A percentile compares a stretch with the other conserved stretches of the same genome.
phyloP scores from a whole-genome alignment of 1,140 invertebrate genomes.

The Helicoverpa armigera region DNA sequence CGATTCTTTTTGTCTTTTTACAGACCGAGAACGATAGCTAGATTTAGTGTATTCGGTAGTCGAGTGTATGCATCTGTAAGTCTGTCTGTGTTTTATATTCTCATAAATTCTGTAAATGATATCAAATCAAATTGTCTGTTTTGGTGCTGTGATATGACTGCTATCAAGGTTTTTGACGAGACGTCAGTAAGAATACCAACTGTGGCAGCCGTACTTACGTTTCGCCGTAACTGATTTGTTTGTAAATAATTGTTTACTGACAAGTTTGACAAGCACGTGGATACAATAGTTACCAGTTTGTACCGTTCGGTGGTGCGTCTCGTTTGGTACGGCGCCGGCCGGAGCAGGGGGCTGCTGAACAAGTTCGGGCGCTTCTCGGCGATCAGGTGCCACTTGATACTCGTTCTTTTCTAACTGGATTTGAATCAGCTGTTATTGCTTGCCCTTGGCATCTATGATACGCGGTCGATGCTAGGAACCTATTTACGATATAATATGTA shows the following conservation, averaged over 20 bases:
- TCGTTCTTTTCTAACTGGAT: conserved; percentile 85
- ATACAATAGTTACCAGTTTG: conserved; percentile 82
- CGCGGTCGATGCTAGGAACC: conserved; percentile 7
- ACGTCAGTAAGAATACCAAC: neutral
- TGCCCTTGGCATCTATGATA: conserved; percentile 55
- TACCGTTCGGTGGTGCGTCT: conserved; percentile 79
- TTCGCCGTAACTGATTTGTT: conserved; percentile 41
- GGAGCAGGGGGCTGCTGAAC: conserved; percentile 79
- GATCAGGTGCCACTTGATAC: conserved; percentile 84
- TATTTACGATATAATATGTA: neutral
- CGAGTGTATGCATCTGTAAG: neutral
- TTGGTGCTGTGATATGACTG: neutral
- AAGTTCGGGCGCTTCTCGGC: conserved; percentile 82
- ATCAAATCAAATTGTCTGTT: neutral
- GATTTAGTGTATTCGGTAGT: conserved; percentile 20
- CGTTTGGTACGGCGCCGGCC: conserved; percentile 57
- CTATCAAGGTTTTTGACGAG: neutral
- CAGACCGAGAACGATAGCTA: conserved; percentile 28
- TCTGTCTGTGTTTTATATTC: conserved; percentile 6
- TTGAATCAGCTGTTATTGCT: conserved; percentile 79
- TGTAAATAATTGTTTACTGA: conserved; percentile 61
- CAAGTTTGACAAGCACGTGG: conserved; percentile 79
- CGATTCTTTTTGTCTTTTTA: conserved; percentile 52
- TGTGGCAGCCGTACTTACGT: neutral
- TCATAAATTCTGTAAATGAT: neutral